Evolutionary conservation across 1,140 invertebrate genomes (phyloP), one percentile per base, ranked within the genome.

Genomic region (Drosophila pachea): DNA sequence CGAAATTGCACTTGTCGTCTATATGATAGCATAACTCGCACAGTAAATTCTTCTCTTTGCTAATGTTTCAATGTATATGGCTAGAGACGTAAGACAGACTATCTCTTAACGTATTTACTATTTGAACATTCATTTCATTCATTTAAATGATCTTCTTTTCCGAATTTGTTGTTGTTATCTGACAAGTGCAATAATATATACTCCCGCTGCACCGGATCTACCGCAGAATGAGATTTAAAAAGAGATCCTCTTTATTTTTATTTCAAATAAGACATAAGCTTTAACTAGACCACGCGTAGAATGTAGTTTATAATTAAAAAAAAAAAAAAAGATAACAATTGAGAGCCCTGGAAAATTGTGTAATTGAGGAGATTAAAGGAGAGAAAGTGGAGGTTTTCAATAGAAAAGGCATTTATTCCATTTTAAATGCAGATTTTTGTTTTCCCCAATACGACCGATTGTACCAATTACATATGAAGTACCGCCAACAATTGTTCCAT

Each of bases 401-500:
- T 75, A 65, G 42, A 54, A 82, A 82, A 83, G 14, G 78, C 78
- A 83, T 83, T 83, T 84, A 70, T 78, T 79, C 79, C 78, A 75
- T 78, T 83, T 76, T 62, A 83, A 83, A 83, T 83, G 78, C 79
- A 68, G 55, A 58, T 82, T 82, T 77, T 68, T 82, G 60, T 49
- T 66, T 75, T 68, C 8, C 9, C 49, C 32, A 40, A 67, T 76
- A 71, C 55, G 14, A 55, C 48, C 22, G 48, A 66, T 76, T 76
- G 65, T 63, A 78, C 65, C 56, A 78, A 14, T 49, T 42, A 63
- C 38, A 56, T 43, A 63, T 52, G 54, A 76, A 71, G 81, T 84
- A 84, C 79, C 79, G 76, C 76, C 79, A 83, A 83, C 73, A 84
- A 71, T 76, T 76, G 55, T 74, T 84, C 79, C 73, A 83, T 69